Conservation (phyloP, 2,888 invertebrate genomes). For the Podotricha telesiphe region DNA sequence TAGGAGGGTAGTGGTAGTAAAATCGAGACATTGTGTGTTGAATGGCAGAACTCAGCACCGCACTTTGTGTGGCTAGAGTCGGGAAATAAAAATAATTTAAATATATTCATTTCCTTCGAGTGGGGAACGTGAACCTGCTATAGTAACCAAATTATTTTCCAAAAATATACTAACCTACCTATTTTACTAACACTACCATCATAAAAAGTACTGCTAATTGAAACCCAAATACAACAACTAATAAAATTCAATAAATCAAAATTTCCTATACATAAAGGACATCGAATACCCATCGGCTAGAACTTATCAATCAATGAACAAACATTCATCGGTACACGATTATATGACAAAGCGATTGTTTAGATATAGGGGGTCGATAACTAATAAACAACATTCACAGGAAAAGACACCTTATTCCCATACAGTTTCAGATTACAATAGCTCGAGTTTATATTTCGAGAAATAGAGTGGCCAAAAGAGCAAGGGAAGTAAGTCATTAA, state of each 20-base stretch:
- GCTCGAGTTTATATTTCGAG: not conserved
- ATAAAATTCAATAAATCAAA: constrained; percentile 11
- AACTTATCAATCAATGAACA: constrained; percentile 43
- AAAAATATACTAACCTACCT: no score
- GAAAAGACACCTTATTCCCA: constrained; percentile 9
- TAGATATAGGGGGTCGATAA: constrained; percentile 38
- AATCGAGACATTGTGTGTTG: no score
- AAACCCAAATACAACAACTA: not conserved
- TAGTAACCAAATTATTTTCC: no score
- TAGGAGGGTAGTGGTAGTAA: no score
- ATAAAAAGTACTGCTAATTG: not conserved
- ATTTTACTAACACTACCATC: not conserved
- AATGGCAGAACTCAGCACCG: no score
- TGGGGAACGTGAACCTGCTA: no score
- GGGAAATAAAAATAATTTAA: no score
- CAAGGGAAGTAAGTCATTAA: constrained; percentile 75
- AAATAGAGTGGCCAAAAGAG: constrained; percentile 51
- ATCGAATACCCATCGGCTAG: constrained; percentile 27
- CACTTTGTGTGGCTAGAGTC: no score
- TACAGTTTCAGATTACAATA: not conserved
- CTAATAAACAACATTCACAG: not conserved
- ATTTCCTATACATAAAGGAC: constrained; percentile 22
- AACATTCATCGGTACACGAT: constrained; percentile 39
- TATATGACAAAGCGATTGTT: constrained; percentile 36
- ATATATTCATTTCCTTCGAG: not conserved